phyloP scores from a whole-genome alignment of 2,888 invertebrate species.

The Athalia cordata region DNA sequence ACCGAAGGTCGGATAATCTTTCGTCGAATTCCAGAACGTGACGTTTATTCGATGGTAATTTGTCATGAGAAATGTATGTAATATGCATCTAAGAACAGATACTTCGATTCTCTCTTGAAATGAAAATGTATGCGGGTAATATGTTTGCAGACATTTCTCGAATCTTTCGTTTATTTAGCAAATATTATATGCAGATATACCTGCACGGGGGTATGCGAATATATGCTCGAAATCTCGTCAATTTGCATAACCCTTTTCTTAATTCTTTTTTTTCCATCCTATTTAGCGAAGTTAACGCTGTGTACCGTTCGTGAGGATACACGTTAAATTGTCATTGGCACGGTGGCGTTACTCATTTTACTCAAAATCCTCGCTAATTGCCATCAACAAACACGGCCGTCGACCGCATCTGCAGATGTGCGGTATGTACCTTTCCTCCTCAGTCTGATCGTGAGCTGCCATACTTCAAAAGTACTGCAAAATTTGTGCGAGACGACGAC shows the following conservation, averaged over 20 bases:
- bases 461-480: too few relatives aligned
- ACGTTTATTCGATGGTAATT: background rate
- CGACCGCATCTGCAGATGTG: background rate
- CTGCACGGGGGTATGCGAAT: background rate
- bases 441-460: background rate
- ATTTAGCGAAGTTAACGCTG: constrained; percentile 24
- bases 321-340: constrained; percentile 25
- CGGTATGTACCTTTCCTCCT: background rate
- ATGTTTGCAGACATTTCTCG: too few relatives aligned
- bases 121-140: too few relatives aligned
- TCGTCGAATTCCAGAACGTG: constrained; percentile 19
- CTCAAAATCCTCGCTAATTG: constrained; percentile 38
- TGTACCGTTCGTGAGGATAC: constrained; percentile 27
- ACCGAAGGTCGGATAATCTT: constrained; percentile 7
- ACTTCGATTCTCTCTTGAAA: too few relatives aligned
- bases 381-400: constrained; percentile 28
- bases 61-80: background rate
- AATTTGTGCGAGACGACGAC: too few relatives aligned
- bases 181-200: constrained; percentile 14
- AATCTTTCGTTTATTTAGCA: too few relatives aligned
- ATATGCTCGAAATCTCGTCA: constrained; percentile 25
- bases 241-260: constrained; percentile 18
- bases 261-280: background rate
- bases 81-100: too few relatives aligned
- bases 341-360: constrained; percentile 33